Base-by-base conservation (phyloP, 2,888 invertebrate genomes). In the Sarcophaga rosellei region DNA sequence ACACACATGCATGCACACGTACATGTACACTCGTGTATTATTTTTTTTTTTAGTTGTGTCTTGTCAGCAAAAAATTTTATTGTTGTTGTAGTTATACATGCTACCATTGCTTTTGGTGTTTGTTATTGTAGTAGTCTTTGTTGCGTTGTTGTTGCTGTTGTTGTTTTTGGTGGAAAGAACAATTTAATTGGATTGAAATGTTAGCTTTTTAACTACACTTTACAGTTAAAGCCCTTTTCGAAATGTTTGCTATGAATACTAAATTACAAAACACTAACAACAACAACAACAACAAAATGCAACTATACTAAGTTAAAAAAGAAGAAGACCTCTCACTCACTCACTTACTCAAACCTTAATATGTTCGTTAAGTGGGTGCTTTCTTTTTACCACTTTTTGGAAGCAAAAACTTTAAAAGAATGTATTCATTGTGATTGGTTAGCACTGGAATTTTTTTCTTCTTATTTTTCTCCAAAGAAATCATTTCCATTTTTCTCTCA, bases 171-270 rank as follows among this genome's bases (percentile, higher is more conserved):
- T 84, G 35, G 69, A 86, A 86, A 86, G 81, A 86, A 86, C 86
- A 81, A 75, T 86, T 84, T 86, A 84, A 86, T 84, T 86, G 86
- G 86, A 86, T 86, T 84, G 86, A 84, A 84, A 84, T 84, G 81
- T 86, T 86, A 84, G 84, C 84, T 81, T 86, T 86, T 86, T 84
- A 81, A 84, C 86, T 81, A 75, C 81, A 86, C 81, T 84, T 86
- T 79, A n/a, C 70, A 75, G 79, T 84, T 84, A 84, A 84, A 80
- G 66, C 75, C 63, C 70, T 65, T 61, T 80, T 65, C n/a, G 11
- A n/a, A 66, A 65, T 65, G 35, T 35, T 44, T 66, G 44, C n/a
- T 44, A 66, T 15, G 25, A 66, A 35, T n/a, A 44, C n/a, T 35
- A 35, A 66, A n/a, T 11, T 10, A n/a, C n/a, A 66, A 59, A 78